Conservation (phyloP, 2,797 vertebrate genomes). For the Limnodromus scolopaceus region DNA sequence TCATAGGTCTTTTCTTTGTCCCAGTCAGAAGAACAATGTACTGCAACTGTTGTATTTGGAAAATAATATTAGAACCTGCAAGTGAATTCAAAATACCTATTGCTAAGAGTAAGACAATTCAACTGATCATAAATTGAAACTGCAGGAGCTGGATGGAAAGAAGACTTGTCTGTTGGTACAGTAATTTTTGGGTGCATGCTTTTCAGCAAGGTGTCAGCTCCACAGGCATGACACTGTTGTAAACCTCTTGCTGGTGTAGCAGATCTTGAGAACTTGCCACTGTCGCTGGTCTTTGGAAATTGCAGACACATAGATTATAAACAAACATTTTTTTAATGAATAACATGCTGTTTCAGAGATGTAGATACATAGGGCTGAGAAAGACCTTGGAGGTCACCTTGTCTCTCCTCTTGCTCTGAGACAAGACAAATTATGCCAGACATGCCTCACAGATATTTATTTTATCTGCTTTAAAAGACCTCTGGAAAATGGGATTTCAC, state of each 20-base stretch:
- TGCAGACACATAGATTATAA: neutral
- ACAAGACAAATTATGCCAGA: neutral
- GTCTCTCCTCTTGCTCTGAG: neutral
- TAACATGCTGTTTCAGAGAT: neutral
- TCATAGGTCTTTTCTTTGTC: neutral
- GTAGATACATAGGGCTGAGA: neutral
- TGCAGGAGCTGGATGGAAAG: neutral
- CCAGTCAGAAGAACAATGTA: neutral
- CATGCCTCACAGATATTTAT: neutral
- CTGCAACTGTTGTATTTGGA: neutral
- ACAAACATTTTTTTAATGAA: neutral
- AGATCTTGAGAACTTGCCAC: neutral
- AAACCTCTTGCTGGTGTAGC: neutral
- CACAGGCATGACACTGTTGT: neutral
- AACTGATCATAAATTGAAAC: neutral
- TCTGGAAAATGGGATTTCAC: neutral
- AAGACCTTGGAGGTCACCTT: neutral
- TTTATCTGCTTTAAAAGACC: conserved; percentile 1
- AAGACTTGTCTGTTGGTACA: neutral
- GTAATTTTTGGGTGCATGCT: neutral
- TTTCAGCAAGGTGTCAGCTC: neutral
- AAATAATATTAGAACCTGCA: neutral
- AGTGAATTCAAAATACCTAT: neutral
- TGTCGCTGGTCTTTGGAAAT: neutral
- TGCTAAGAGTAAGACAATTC: neutral